A percentile compares a stretch with the other conserved stretches of the same genome.
phyloP scores from a whole-genome alignment of 2,113 vertebrate species.

The Catharus fuscescens region DNA sequence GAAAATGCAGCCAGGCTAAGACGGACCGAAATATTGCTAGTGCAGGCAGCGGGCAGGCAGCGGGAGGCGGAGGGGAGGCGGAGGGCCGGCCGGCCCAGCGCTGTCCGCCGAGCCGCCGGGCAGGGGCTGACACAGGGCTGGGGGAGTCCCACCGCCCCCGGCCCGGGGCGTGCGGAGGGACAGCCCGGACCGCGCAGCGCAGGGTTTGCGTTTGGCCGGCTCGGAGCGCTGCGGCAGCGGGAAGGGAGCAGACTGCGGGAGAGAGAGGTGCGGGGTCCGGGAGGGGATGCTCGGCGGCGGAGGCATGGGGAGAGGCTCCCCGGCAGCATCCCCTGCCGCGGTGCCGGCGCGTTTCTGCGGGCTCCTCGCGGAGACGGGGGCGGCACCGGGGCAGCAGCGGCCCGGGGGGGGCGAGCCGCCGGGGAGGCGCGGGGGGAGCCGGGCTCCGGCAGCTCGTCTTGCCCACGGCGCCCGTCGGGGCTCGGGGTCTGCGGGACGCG shows the following conservation, averaged over 20 bases:
- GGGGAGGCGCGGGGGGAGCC: background rate
- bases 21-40: background rate
- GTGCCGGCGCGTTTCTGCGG: background rate
- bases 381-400: background rate
- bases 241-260: slow-evolving; percentile 6
- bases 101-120: background rate
- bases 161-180: background rate
- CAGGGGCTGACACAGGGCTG: background rate
- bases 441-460: background rate
- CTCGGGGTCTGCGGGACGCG: background rate
- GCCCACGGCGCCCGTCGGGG: background rate
- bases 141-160: background rate
- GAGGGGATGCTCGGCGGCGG: background rate
- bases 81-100: background rate
- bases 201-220: background rate
- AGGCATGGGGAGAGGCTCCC: background rate
- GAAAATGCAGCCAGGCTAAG: background rate
- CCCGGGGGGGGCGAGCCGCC: background rate
- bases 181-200: background rate
- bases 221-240: slow-evolving; percentile 25
- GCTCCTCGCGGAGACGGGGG: background rate
- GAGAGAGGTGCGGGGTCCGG: background rate
- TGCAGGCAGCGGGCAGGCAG: background rate
- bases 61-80: background rate
- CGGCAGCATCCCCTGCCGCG: background rate